Percentiles rank a stretch among this genome's conserved stretches.
Conservation (phyloP, 2,797 vertebrate species). For the Dipus sagitta region DNA sequence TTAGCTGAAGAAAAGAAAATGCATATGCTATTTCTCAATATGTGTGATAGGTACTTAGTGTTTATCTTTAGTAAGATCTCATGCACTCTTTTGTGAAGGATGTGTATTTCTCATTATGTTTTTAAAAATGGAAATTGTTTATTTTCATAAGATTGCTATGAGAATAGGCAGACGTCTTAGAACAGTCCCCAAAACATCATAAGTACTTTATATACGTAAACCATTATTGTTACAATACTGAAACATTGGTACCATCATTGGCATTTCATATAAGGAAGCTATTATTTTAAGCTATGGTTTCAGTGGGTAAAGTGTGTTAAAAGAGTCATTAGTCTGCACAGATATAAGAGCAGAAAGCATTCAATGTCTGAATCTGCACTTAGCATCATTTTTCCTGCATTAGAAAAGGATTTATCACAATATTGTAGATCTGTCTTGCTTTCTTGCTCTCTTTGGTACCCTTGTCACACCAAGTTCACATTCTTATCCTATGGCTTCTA, state of each 20-base stretch:
- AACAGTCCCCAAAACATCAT: neutral
- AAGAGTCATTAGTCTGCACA: neutral
- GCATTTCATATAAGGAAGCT: neutral
- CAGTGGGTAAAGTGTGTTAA: neutral
- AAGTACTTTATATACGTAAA: neutral
- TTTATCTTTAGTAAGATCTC: constrained; percentile 14
- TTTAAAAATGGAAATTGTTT: neutral
- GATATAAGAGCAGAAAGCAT: neutral
- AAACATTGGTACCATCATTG: neutral
- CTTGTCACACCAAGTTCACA: neutral
- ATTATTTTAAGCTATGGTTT: constrained; percentile 34
- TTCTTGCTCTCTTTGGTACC: neutral
- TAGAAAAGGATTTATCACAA: neutral
- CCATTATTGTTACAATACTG: neutral
- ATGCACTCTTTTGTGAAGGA: neutral
- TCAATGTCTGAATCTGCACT: neutral
- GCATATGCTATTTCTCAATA: neutral
- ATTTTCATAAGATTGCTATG: neutral
- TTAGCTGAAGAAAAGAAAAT: neutral
- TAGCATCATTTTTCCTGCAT: neutral
- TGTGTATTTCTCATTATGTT: neutral
- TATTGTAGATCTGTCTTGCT: neutral
- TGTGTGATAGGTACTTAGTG: neutral
- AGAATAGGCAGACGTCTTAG: constrained; percentile 5
- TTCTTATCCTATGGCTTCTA: neutral